phyloP scores from a whole-genome alignment of 2,113 vertebrate species.

The Mugil cephalus region DNA sequence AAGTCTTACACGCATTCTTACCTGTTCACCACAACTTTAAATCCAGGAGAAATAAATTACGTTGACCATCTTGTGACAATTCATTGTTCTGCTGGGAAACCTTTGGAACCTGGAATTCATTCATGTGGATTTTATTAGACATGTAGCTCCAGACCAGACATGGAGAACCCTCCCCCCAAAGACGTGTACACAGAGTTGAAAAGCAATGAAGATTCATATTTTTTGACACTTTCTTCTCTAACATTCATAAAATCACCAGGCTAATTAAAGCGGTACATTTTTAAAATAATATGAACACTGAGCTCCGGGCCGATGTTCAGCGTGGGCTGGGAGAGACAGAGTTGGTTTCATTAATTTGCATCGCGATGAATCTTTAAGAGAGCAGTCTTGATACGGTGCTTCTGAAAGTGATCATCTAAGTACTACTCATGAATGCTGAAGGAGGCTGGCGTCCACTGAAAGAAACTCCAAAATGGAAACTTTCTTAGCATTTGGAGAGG shows the following conservation, averaged over 20 bases:
- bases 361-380: conserved; percentile 46
- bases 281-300: conserved; percentile 16
- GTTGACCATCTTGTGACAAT: too few species aligned
- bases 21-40: too few species aligned
- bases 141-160: too few species aligned
- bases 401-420: conserved; percentile 39
- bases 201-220: background rate
- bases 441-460: conserved; percentile 6
- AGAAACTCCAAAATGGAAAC: conserved; percentile 18
- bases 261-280: conserved; percentile 24
- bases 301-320: conserved; percentile 6
- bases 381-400: background rate
- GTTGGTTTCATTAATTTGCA: conserved; percentile 33
- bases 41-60: too few species aligned
- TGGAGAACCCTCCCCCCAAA: too few species aligned
- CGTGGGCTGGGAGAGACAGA: conserved; percentile 4
- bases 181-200: background rate
- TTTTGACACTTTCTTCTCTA: too few species aligned
- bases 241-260: conserved; percentile 6
- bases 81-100: too few species aligned
- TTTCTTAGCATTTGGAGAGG: conserved; percentile 31
- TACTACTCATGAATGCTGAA: conserved; percentile 36
- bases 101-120: too few species aligned
- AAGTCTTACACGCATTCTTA: too few species aligned
- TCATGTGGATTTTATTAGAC: too few species aligned